Conservation (phyloP, 1,140 invertebrate genomes). For the Drosophila asahinai region DNA sequence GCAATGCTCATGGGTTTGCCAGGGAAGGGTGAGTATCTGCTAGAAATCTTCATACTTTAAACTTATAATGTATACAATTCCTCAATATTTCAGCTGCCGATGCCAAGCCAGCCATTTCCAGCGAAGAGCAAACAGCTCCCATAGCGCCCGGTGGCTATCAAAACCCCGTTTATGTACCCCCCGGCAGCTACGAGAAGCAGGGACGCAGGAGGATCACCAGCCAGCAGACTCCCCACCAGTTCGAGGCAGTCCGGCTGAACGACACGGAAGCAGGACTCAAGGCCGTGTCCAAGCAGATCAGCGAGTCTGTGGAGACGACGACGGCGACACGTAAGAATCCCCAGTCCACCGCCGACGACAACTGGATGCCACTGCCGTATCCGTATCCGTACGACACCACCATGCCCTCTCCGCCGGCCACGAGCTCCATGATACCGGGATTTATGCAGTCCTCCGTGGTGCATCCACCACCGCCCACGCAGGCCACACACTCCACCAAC, state of each 20-base stretch:
- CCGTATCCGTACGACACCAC: conserved; percentile 71
- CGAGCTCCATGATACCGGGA: conserved; percentile 24
- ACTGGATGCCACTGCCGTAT: conserved; percentile 69
- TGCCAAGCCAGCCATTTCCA: conserved; percentile 28
- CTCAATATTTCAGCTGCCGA: conserved; percentile 26
- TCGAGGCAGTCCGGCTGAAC: conserved; percentile 48
- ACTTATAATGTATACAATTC: too few relatives aligned
- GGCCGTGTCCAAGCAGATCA: conserved; percentile 65
- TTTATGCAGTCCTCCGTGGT: conserved; percentile 41
- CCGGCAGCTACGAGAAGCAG: conserved; percentile 56
- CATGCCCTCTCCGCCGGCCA: conserved; percentile 37
- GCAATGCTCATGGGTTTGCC: conserved; percentile 73
- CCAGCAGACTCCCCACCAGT: conserved; percentile 13
- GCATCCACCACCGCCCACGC: conserved; percentile 12
- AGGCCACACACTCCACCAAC: conserved; percentile 47
- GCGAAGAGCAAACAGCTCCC: conserved; percentile 42
- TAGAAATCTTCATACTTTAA: too few relatives aligned
- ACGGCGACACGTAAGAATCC: conserved; percentile 13
- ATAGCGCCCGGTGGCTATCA: conserved; percentile 42
- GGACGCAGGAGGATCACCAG: conserved; percentile 51
- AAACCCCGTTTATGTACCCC: conserved; percentile 13
- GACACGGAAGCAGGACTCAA: conserved; percentile 45
- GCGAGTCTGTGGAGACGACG: conserved; percentile 64
- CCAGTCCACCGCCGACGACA: conserved; percentile 50
- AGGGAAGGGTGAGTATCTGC: conserved; percentile 43